Percentiles rank a stretch among this genome's conserved stretches.
These are phyloP conservation scores for Nothura maculosa DNA, from an alignment of 2,797 vertebrate species.

Conservation along the genomic window DNA sequence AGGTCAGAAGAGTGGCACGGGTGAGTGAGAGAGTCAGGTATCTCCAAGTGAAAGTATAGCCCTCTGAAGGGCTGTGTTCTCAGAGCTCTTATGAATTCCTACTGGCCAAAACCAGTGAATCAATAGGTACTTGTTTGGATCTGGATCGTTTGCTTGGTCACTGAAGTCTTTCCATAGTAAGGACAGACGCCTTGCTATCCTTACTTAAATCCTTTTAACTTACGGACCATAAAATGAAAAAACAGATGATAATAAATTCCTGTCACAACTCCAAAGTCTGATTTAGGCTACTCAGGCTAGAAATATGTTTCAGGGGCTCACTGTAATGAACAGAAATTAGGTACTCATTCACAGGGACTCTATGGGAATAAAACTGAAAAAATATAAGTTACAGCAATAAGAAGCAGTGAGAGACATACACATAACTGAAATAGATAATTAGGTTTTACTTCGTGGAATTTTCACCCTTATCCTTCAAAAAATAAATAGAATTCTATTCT, in stretches of 20 bases:
- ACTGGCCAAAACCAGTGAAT: neutral
- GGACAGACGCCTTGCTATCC: neutral
- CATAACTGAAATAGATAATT: neutral
- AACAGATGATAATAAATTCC: neutral
- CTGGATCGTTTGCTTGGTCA: neutral
- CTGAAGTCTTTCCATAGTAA: neutral
- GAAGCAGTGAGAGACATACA: neutral
- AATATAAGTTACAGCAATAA: neutral
- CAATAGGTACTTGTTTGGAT: neutral
- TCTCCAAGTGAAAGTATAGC: neutral
- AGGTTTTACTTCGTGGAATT: neutral
- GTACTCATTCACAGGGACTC: neutral
- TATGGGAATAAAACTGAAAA: neutral
- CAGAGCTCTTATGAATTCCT: neutral
- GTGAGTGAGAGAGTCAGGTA: neutral
- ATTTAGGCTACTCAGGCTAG: neutral
- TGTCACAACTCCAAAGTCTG: neutral
- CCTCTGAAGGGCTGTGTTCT: neutral
- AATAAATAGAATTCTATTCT: fast-evolving
- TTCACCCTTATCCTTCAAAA: neutral
- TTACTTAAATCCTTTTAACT: neutral
- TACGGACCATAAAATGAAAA: neutral
- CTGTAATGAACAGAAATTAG: neutral
- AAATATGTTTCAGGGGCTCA: neutral
- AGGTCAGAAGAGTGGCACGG: neutral